Evolutionary conservation across 2,888 invertebrate genomes (phyloP), one percentile per base, ranked within the genome.

Genomic region (Tinea pellionella): DNA sequence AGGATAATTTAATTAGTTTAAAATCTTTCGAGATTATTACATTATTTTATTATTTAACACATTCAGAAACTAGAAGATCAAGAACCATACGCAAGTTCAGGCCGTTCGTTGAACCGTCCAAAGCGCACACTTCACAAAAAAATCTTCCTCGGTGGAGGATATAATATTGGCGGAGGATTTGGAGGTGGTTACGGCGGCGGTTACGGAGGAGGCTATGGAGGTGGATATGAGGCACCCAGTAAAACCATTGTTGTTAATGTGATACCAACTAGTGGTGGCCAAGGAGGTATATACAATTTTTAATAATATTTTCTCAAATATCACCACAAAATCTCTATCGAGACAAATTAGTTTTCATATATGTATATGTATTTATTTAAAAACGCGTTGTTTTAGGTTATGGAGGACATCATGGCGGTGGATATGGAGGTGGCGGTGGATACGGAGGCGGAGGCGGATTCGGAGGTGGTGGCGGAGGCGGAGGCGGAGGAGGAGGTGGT

Each of bases 21-120:
- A 19, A 3, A 53, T 24, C 1, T 18, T 53, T 29, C 4, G 12
- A 43, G 47, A 60, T 24, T 43, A 19, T 1, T 51, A 12, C 29
- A 13, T 55, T 55, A 37, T 12, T 32, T 51, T 41, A 32, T 53
- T 55, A n/a, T n/a, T n/a, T n/a, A 47, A 30, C 11, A 61, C 61
- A 65, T 65, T 59, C 70, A 86, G 86, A 85, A 78, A 77, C 69
- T 85, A 56, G 81, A 85, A 73, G 84, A 86, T 29, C 85, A 85
- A 68, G 69, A 65, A 53, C 62, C 67, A 32, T 62, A 63, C 58
- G 58, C 65, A 15, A 62, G 64, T 47, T 62, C 56, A 1, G 19
- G 15, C 12, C 13, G 53, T 11, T 11, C 61, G 32, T 67, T 65
- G 16, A 80, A 75, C 63, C 72, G 84, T 59, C 76, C 82, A 63